A percentile compares a stretch with the other conserved stretches of the same genome.
phyloP scores from a whole-genome alignment of 2,797 vertebrate species.

The Leuciscus waleckii region DNA sequence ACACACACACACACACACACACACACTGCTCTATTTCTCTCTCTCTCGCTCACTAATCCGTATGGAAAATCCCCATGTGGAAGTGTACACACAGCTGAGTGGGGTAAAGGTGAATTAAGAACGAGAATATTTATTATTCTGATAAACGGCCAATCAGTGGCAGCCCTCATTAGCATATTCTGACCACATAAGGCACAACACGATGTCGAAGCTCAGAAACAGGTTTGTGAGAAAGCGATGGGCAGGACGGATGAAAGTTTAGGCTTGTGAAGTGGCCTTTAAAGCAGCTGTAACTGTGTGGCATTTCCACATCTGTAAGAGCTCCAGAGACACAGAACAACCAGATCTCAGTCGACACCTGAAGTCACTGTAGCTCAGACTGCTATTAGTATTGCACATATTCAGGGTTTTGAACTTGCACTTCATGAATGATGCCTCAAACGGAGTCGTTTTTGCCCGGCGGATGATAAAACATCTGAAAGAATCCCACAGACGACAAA shows the following conservation, averaged over 20 bases:
- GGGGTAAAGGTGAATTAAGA: slow-evolving; percentile 48
- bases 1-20: slow-evolving; percentile 29
- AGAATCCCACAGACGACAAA: background rate
- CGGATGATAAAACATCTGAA: background rate
- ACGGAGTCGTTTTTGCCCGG: background rate
- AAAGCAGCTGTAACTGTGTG: slow-evolving; percentile 18
- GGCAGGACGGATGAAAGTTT: background rate
- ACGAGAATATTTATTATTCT: slow-evolving; percentile 23
- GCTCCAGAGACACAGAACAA: background rate
- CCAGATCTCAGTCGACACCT: background rate
- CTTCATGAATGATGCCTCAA: background rate
- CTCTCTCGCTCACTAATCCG: slow-evolving; percentile 28
- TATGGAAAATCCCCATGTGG: slow-evolving; percentile 42
- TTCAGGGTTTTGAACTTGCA: background rate
- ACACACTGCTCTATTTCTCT: slow-evolving; percentile 28
- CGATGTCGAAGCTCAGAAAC: background rate
- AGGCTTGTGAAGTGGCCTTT: background rate
- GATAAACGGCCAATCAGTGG: background rate
- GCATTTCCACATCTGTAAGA: slow-evolving; percentile 21
- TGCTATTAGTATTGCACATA: background rate
- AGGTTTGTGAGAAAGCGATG: background rate
- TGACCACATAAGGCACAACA: background rate
- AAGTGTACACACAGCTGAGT: slow-evolving; percentile 59
- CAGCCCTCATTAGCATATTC: background rate
- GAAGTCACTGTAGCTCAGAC: slow-evolving; percentile 27